Evolutionary conservation across 2,888 invertebrate species (phyloP).

Genomic region (Heliconius erato): DNA sequence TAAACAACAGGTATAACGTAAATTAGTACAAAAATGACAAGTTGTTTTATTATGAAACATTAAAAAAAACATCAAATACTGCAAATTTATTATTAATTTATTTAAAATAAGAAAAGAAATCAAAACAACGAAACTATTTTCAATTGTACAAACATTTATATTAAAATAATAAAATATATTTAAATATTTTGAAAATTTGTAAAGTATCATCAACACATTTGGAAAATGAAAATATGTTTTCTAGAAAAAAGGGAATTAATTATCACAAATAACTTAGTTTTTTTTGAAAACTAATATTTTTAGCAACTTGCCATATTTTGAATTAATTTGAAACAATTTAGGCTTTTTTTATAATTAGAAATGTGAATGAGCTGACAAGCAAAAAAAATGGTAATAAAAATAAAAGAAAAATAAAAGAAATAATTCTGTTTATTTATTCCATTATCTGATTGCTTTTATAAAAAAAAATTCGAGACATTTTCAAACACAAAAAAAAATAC

Average conservation of each 20-base stretch:
- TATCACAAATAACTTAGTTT: too few relatives aligned
- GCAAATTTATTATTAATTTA: too few relatives aligned
- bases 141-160: neutral
- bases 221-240: too few relatives aligned
- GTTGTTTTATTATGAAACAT: neutral
- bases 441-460: conserved; percentile 7
- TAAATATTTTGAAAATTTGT: too few relatives aligned
- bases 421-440: conserved; percentile 10
- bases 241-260: too few relatives aligned
- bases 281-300: too few relatives aligned
- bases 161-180: too few relatives aligned
- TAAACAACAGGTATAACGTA: neutral
- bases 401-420: neutral
- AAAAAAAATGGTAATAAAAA: neutral
- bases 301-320: neutral
- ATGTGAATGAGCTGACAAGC: conserved; percentile 11
- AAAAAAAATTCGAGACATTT: conserved; percentile 18
- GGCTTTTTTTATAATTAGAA: neutral
- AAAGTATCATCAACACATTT: too few relatives aligned
- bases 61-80: too few relatives aligned
- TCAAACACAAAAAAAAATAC: conserved; percentile 3
- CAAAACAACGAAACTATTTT: neutral
- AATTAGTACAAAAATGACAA: neutral
- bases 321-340: neutral
- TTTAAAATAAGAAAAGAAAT: neutral